Evolutionary conservation across 1,140 invertebrate species (phyloP).

Genomic region (Heliconius melpomene): DNA sequence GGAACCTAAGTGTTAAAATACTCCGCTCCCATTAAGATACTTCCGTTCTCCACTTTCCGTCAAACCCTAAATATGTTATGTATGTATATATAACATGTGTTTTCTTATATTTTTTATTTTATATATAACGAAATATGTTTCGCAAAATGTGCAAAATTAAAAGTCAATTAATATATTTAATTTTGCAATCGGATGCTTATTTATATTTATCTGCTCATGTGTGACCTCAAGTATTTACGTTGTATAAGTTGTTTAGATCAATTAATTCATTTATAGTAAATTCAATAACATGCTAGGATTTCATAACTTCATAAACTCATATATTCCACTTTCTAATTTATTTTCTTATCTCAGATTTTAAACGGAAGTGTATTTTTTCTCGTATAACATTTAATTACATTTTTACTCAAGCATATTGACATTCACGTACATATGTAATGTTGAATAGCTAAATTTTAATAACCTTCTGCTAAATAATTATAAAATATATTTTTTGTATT

Average conservation of each 20-base stretch:
- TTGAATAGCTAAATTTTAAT: not conserved
- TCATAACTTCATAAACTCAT: conserved; percentile 20
- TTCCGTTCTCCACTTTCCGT: no score
- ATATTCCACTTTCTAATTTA: conserved; percentile 27
- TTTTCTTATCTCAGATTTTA: conserved; percentile 24
- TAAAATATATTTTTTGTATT: no score
- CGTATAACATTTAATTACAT: conserved; percentile 15
- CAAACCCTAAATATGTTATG: no score
- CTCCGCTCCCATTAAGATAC: no score
- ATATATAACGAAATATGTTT: not conserved
- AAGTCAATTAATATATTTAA: conserved; percentile 15
- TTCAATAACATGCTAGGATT: conserved; percentile 18
- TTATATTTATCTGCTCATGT: conserved; percentile 16
- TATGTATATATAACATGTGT: no score
- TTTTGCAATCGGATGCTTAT: conserved; percentile 27
- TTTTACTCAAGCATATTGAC: not conserved
- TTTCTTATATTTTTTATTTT: not conserved
- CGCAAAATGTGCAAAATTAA: conserved; percentile 16
- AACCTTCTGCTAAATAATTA: not conserved
- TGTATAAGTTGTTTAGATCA: conserved; percentile 20
- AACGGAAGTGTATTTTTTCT: conserved; percentile 17
- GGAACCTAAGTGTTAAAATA: no score
- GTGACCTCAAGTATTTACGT: conserved; percentile 18
- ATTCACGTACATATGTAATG: not conserved
- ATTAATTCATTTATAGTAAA: conserved; percentile 28